Conservation (phyloP, 2,113 vertebrate genomes). For the Callorhinus ursinus region DNA sequence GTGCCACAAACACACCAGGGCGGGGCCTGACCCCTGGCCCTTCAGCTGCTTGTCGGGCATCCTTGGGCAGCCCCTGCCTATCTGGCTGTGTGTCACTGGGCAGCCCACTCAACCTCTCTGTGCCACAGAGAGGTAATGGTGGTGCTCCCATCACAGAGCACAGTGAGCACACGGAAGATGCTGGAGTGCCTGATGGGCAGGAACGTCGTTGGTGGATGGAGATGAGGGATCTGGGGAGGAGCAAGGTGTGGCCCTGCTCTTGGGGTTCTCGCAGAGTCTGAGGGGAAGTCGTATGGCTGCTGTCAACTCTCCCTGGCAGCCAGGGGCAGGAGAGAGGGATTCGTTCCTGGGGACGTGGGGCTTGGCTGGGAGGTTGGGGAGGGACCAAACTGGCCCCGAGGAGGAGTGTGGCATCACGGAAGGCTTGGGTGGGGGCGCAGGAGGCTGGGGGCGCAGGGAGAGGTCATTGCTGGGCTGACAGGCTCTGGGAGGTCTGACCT, state of each 20-base stretch:
- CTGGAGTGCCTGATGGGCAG: rapidly evolving
- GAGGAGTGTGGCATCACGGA: rapidly evolving
- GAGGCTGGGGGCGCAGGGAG: neutral
- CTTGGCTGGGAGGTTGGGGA: neutral
- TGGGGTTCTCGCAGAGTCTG: neutral
- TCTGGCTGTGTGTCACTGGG: neutral
- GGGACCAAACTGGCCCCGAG: neutral
- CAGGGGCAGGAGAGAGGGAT: neutral
- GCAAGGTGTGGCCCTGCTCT: neutral
- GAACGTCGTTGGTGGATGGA: rapidly evolving
- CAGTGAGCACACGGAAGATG: neutral
- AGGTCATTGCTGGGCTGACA: rapidly evolving
- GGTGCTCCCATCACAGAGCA: neutral
- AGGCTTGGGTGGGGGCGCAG: neutral
- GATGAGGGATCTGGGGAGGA: neutral
- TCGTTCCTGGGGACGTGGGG: rapidly evolving
- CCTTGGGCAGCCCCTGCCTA: neutral
- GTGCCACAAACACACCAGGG: neutral
- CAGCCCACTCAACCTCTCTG: neutral
- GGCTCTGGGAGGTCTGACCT: neutral
- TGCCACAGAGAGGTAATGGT: no score
- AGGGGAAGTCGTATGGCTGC: neutral
- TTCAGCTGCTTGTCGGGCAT: neutral
- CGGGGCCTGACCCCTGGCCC: neutral
- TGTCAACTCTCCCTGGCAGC: neutral